phyloP scores from a whole-genome alignment of 2,797 vertebrate genomes.

The Lagocephalus sceleratus region DNA sequence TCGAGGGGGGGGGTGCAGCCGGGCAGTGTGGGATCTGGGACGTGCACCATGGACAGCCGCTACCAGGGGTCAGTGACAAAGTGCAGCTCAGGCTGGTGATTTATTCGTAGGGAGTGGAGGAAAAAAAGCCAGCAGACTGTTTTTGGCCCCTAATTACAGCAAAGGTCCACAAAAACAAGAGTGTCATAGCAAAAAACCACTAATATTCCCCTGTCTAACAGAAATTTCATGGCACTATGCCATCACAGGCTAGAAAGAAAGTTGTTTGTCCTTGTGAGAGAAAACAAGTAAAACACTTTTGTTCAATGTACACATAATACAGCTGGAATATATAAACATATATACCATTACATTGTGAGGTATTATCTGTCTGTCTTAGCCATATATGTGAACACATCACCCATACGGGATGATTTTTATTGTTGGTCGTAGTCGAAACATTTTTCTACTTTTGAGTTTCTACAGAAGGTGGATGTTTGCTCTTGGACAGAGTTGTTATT shows the following conservation, averaged over 20 bases:
- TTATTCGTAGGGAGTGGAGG: constrained; percentile 58
- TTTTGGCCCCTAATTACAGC: constrained; percentile 66
- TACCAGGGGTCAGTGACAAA: constrained; percentile 72
- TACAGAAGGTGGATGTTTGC: constrained; percentile 40
- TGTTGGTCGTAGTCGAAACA: no score
- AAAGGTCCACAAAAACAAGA: constrained; percentile 71
- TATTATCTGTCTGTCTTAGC: no score
- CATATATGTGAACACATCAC: no score
- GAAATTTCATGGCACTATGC: constrained; percentile 47
- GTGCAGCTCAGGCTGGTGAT: constrained; percentile 70
- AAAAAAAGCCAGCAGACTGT: constrained; percentile 52
- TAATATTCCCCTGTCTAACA: constrained; percentile 49
- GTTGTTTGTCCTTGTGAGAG: constrained; percentile 61
- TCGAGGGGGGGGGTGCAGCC: constrained; percentile 27
- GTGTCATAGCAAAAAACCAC: constrained; percentile 57
- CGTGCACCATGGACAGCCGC: constrained; percentile 57
- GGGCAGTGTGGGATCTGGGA: constrained; percentile 62
- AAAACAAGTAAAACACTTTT: constrained; percentile 42
- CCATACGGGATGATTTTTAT: no score
- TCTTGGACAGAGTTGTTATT: constrained; percentile 17
- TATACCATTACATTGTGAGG: no score
- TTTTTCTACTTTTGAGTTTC: background rate
- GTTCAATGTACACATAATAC: constrained; percentile 9
- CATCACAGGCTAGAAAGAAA: constrained; percentile 47
- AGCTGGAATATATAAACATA: no score